Percentiles rank a stretch among this genome's conserved stretches.
Evolutionary conservation across 2,797 vertebrate genomes (phyloP).

Genomic region (Sarcoramphus papa): DNA sequence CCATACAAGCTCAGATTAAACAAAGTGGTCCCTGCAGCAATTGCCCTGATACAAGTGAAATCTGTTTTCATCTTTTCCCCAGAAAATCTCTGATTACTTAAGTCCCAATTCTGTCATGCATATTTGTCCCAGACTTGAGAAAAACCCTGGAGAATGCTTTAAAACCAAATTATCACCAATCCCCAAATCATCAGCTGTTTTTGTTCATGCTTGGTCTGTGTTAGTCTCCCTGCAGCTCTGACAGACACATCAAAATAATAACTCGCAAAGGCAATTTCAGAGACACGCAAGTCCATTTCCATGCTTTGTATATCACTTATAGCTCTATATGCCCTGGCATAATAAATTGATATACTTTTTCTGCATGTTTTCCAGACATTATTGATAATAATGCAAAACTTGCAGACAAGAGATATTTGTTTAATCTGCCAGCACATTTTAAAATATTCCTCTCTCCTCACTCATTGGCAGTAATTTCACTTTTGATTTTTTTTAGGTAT

Average conservation of each 20-base stretch:
- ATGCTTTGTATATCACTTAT: not conserved
- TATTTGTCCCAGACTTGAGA: not conserved
- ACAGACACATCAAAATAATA: not conserved
- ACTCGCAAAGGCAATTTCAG: not conserved
- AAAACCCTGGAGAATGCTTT: not conserved
- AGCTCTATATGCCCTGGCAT: not conserved
- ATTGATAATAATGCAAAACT: not conserved
- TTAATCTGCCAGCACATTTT: not conserved
- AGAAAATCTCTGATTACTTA: conserved; percentile 3
- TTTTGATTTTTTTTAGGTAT: not conserved
- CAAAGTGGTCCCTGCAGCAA: not conserved
- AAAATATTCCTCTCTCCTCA: not conserved
- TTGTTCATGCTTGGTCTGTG: not conserved
- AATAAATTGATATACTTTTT: not conserved
- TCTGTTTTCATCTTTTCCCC: not conserved
- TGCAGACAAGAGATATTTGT: not conserved
- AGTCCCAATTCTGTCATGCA: not conserved
- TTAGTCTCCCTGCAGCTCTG: not conserved
- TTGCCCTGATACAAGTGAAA: not conserved
- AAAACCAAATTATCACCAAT: not conserved
- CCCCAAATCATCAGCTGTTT: not conserved
- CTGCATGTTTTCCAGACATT: not conserved
- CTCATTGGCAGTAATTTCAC: not conserved
- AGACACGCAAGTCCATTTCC: not conserved
- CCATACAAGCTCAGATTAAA: not conserved